A percentile compares a stretch with the other conserved stretches of the same genome.
Conservation (phyloP, 1,140 invertebrate species). For the Episyrphus balteatus region DNA sequence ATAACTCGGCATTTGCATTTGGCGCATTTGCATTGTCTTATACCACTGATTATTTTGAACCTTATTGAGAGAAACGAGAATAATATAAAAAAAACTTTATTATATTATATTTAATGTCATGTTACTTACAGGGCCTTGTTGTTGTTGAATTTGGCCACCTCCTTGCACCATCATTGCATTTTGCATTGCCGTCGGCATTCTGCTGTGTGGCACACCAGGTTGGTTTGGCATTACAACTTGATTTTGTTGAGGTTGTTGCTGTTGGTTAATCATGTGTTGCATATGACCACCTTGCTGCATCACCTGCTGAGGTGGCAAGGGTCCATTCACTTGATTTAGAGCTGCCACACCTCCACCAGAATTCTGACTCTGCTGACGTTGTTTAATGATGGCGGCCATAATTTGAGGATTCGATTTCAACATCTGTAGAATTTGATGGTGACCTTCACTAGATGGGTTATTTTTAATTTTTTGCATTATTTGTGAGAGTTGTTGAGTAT, state of each 20-base stretch:
- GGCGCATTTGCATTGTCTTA: conserved; percentile 22
- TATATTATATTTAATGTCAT: background rate
- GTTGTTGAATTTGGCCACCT: conserved; percentile 15
- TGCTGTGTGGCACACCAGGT: conserved; percentile 17
- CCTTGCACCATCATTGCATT: conserved; percentile 32
- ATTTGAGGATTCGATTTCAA: conserved; percentile 89
- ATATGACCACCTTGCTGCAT: conserved; percentile 9
- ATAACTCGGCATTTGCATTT: conserved; percentile 26
- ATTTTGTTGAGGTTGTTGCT: conserved; percentile 41
- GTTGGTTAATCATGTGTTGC: conserved; percentile 36
- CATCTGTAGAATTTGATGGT: conserved; percentile 84
- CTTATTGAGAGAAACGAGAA: conserved; percentile 6
- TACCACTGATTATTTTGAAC: conserved; percentile 28
- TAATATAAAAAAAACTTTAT: conserved; percentile 1
- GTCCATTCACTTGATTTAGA: conserved; percentile 27
- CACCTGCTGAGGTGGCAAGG: conserved; percentile 24
- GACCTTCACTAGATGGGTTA: conserved; percentile 74
- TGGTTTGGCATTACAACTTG: conserved; percentile 39
- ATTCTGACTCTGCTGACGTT: conserved; percentile 52
- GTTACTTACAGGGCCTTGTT: conserved; percentile 38
- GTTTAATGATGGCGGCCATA: conserved; percentile 94
- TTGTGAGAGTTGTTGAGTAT: conserved; percentile 76
- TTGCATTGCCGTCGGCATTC: conserved; percentile 25
- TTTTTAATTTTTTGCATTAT: conserved; percentile 81
- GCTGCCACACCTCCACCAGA: conserved; percentile 22